phyloP scores from a whole-genome alignment of 1,140 invertebrate species.

The Hetaerina americana region DNA sequence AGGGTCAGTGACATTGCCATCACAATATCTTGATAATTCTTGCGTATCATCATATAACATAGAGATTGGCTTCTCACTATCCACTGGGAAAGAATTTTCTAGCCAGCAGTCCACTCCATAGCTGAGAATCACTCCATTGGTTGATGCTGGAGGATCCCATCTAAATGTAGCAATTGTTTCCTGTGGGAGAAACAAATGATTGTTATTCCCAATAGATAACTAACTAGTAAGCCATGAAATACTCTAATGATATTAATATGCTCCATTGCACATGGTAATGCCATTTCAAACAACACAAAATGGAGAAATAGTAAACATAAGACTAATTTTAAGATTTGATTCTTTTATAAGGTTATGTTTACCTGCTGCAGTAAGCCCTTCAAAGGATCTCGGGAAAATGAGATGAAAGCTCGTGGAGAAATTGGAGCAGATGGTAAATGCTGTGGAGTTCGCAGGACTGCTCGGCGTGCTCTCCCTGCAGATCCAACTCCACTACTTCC shows the following conservation, averaged over 20 bases:
- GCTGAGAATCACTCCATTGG: conserved; percentile 58
- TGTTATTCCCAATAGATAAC: too few relatives aligned
- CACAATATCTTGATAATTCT: background rate
- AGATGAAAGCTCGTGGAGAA: conserved; percentile 53
- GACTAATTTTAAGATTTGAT: too few relatives aligned
- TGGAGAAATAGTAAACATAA: too few relatives aligned
- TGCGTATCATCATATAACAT: conserved; percentile 19
- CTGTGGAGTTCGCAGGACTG: conserved; percentile 46
- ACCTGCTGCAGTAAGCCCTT: background rate
- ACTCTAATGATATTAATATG: too few relatives aligned
- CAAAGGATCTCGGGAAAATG: conserved; percentile 25
- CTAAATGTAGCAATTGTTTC: conserved; percentile 31
- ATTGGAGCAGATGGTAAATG: conserved; percentile 56
- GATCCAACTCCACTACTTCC: conserved; percentile 40
- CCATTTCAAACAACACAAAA: too few relatives aligned
- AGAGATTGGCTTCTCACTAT: conserved; percentile 22
- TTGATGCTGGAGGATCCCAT: conserved; percentile 57
- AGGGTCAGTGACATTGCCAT: background rate
- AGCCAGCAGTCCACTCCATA: conserved; percentile 59
- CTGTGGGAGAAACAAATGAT: conserved; percentile 16
- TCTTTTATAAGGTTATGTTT: too few relatives aligned
- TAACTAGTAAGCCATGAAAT: too few relatives aligned
- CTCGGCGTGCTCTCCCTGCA: conserved; percentile 25
- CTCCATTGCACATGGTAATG: conserved; percentile 15
- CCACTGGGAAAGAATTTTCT: conserved; percentile 3